Conservation (phyloP, 2,888 invertebrate species). For the Drosophila demipolita region DNA sequence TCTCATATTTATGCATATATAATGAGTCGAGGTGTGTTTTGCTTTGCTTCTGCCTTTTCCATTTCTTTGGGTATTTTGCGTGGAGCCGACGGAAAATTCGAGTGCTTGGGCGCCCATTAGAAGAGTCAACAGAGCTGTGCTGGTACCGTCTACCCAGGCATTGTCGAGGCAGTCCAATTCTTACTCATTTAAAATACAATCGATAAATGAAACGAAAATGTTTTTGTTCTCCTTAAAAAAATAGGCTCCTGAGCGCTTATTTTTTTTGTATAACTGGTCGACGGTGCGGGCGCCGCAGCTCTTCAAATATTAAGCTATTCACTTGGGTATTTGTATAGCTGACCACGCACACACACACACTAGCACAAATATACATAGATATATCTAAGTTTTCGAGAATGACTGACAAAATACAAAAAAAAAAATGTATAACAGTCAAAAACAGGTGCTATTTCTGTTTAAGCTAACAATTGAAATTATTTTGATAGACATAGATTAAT, state of each 20-base stretch:
- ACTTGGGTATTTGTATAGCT: conserved; percentile 1
- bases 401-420: not conserved
- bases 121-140: conserved; percentile 64
- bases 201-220: conserved; percentile 71
- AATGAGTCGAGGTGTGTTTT: conserved; percentile 56
- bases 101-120: conserved; percentile 65
- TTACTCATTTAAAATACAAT: conserved; percentile 74
- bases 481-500: not conserved
- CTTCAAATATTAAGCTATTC: conserved; percentile 9
- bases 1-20: conserved; percentile 80
- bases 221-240: not conserved
- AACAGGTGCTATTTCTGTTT: not conserved
- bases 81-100: conserved; percentile 60
- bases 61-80: conserved; percentile 49
- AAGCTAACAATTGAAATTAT: not conserved
- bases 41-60: conserved; percentile 13
- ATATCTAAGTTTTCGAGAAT: not conserved
- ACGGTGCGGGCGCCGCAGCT: not conserved
- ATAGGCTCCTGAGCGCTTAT: conserved; percentile 15
- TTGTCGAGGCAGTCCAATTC: conserved; percentile 34
- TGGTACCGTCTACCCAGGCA: conserved; percentile 12
- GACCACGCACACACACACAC: conserved; percentile 12
- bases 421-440: too few species aligned
- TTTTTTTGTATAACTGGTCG: conserved; percentile 21
- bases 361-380: conserved; percentile 6